Evolutionary conservation across 1,140 invertebrate genomes (phyloP).

Genomic region (Paraescarpia echinospica): DNA sequence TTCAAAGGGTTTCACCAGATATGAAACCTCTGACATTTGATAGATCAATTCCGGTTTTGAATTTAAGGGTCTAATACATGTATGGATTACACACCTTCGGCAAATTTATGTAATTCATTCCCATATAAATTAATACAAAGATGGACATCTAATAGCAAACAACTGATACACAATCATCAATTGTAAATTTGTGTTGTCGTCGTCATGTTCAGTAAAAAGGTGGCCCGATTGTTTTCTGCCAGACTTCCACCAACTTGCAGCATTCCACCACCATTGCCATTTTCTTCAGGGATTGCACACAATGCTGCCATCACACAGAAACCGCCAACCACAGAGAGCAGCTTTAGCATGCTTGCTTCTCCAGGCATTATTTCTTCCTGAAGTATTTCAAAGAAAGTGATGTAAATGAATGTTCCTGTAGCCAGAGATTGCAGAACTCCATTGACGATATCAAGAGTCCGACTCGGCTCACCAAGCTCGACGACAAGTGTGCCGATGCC

Average conservation of each 20-base stretch:
- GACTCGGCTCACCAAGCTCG: conserved; percentile 51
- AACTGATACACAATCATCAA: not conserved
- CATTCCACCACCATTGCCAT: not conserved
- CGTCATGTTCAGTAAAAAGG: not conserved
- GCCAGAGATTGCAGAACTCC: conserved; percentile 70
- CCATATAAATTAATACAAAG: not conserved
- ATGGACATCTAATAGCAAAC: not conserved
- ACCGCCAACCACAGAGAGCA: conserved; percentile 23
- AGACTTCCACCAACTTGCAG: not conserved
- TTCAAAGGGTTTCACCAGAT: not conserved
- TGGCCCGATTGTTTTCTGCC: not conserved
- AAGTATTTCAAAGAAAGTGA: conserved; percentile 88
- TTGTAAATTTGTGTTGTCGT: not conserved
- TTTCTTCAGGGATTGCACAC: conserved; percentile 25
- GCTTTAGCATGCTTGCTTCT: conserved; percentile 25
- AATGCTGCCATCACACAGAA: conserved; percentile 28
- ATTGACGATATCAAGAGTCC: conserved; percentile 53
- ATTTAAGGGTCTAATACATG: not conserved
- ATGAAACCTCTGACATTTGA: not conserved
- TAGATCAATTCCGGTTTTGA: not conserved
- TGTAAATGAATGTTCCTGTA: conserved; percentile 87
- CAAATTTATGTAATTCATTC: not conserved
- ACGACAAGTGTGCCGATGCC: conserved; percentile 64
- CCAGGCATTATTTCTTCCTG: conserved; percentile 60
- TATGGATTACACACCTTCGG: too few species aligned